Percentiles rank a stretch among this genome's conserved stretches.
phyloP scores from a whole-genome alignment of 2,113 vertebrate species.

The Oceanodroma tethys region DNA sequence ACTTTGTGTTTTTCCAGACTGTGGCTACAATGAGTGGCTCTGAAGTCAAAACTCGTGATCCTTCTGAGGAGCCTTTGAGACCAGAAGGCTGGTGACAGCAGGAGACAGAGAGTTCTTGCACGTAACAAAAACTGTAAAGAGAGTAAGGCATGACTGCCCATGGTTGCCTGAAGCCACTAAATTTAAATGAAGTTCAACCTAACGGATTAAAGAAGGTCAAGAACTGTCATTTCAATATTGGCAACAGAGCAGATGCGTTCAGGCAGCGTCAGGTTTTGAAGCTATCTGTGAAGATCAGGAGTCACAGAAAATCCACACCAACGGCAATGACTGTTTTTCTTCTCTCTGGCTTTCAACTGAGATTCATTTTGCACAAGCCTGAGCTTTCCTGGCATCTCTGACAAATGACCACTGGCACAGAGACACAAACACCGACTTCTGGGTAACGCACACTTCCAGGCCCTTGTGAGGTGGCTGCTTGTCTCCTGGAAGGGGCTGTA shows the following conservation, averaged over 20 bases:
- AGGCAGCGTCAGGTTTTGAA: slow-evolving; percentile 16
- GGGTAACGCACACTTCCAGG: background rate
- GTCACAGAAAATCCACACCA: slow-evolving; percentile 7
- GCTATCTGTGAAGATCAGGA: background rate
- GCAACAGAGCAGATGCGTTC: background rate
- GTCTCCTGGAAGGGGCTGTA: background rate
- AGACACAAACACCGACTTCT: background rate
- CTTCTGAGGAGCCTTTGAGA: slow-evolving; percentile 22
- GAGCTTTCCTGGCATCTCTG: background rate
- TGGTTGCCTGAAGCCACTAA: slow-evolving; percentile 48
- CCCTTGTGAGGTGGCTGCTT: background rate
- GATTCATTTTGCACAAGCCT: background rate
- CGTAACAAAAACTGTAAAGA: background rate
- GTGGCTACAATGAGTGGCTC: background rate
- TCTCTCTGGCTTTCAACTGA: background rate
- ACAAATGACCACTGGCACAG: background rate
- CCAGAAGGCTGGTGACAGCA: background rate
- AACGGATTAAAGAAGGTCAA: slow-evolving; percentile 63
- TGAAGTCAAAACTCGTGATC: background rate
- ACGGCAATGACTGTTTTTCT: background rate
- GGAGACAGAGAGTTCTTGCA: slow-evolving; percentile 9
- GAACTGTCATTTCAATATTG: slow-evolving; percentile 38
- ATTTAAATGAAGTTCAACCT: slow-evolving; percentile 60
- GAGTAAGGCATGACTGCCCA: slow-evolving; percentile 2
- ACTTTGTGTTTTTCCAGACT: background rate